phyloP scores from a whole-genome alignment of 2,113 vertebrate genomes.

The human region GRCh38 chr18:75480001-75480500 shows the following conservation, averaged over 20 bases:
- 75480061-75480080: neutral
- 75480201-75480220: neutral
- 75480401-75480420: neutral
- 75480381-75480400: neutral
- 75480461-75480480: neutral
- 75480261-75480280: neutral
- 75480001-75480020: neutral
- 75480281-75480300: neutral
- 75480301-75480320: neutral
- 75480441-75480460: neutral
- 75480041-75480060: neutral
- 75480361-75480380: neutral
- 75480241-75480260: constrained; percentile 1
- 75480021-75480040: constrained; percentile 14
- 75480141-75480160: neutral
- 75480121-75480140: accelerated
- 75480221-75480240: constrained; percentile 10
- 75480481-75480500: neutral
- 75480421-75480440: neutral
- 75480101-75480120: neutral
- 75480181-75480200: neutral
- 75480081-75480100: neutral
- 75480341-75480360: neutral
- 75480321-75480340: neutral
- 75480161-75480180: accelerated